These are phyloP conservation scores for Taxidea taxus DNA, from an alignment of 2,113 vertebrate genomes.

Conservation along the genomic window DNA sequence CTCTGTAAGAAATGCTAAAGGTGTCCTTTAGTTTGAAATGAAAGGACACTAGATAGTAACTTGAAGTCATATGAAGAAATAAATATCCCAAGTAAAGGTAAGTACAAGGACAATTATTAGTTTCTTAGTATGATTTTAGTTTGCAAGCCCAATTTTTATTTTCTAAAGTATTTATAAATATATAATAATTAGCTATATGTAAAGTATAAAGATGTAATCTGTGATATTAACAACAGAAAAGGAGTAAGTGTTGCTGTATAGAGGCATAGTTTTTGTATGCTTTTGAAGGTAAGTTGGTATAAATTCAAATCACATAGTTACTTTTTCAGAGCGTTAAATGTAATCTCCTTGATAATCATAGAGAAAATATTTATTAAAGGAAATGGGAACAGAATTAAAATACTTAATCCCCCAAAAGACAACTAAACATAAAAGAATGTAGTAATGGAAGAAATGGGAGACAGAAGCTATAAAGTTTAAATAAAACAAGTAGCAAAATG, in stretches of 20 bases:
- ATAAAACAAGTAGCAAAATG: neutral
- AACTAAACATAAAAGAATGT: neutral
- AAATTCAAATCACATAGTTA: neutral
- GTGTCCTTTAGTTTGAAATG: neutral
- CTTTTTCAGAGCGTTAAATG: neutral
- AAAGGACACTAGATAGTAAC: neutral
- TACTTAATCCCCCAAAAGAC: neutral
- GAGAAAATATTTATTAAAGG: neutral
- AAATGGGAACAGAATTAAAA: neutral
- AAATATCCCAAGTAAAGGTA: neutral
- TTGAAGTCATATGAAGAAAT: neutral
- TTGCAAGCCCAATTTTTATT: neutral
- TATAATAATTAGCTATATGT: neutral
- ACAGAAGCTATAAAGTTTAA: neutral
- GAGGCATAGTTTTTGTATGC: neutral
- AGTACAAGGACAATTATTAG: neutral
- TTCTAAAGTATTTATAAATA: neutral
- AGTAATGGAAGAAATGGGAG: neutral
- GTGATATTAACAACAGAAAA: neutral
- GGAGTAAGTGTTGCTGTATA: neutral
- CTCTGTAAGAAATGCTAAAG: neutral
- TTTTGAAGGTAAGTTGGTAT: neutral
- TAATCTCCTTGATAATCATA: neutral
- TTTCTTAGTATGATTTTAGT: neutral
- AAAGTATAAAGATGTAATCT: neutral